Conservation (phyloP, 1,140 invertebrate species). For the Cyclina sinensis region DNA sequence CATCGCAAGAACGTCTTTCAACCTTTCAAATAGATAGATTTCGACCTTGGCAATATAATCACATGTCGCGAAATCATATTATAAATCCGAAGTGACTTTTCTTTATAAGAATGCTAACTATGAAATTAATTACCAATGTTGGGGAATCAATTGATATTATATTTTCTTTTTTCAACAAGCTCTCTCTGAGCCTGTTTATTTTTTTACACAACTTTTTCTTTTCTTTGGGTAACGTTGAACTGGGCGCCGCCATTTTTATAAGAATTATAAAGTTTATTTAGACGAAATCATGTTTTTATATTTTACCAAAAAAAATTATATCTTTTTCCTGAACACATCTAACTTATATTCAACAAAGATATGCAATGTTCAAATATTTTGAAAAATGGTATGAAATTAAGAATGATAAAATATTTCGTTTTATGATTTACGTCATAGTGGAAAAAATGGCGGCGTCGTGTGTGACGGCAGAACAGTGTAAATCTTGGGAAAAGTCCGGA, state of each 20-base stretch:
- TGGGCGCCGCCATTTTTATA: constrained; percentile 79
- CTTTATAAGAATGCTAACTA: too few relatives aligned
- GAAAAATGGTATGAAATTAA: too few relatives aligned
- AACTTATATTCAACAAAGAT: too few relatives aligned
- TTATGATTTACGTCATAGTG: constrained; percentile 60
- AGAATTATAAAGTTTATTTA: constrained; percentile 1
- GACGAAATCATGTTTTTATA: neutral
- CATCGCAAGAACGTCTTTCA: too few relatives aligned
- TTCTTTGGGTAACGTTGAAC: constrained; percentile 50
- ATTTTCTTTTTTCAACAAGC: constrained; percentile 74
- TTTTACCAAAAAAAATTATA: too few relatives aligned
- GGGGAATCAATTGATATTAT: constrained; percentile 71
- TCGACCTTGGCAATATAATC: too few relatives aligned
- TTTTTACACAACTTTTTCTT: constrained; percentile 78
- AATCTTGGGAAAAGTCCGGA: constrained; percentile 85
- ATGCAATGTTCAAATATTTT: too few relatives aligned
- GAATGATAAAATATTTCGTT: constrained; percentile 47
- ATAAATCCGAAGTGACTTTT: neutral
- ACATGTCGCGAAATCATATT: constrained; percentile 4
- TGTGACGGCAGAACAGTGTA: constrained; percentile 77
- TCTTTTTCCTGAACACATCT: too few relatives aligned
- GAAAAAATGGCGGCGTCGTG: constrained; percentile 77
- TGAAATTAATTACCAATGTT: constrained; percentile 76
- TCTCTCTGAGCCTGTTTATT: constrained; percentile 69
- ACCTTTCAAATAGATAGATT: too few relatives aligned